phyloP scores from a whole-genome alignment of 1,140 invertebrate species.

The Lucilia sericata region DNA sequence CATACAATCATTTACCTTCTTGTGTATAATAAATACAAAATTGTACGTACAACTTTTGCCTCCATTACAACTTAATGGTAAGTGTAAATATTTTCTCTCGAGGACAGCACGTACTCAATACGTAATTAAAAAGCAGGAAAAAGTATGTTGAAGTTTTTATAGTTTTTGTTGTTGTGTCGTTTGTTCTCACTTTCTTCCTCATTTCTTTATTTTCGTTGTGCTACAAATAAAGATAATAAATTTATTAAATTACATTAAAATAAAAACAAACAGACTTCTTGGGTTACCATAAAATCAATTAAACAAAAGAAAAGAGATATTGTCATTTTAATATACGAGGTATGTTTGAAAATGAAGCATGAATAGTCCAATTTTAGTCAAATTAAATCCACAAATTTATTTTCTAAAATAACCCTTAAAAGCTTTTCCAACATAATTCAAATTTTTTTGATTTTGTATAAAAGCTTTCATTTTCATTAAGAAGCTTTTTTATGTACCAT shows the following conservation, averaged over 20 bases:
- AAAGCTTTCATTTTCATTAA: no score
- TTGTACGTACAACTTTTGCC: neutral
- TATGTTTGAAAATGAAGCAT: no score
- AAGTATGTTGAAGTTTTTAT: conserved; percentile 6
- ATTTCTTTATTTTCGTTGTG: neutral
- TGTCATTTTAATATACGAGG: no score
- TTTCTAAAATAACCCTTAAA: no score
- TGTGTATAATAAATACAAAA: conserved; percentile 1
- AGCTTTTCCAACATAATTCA: no score
- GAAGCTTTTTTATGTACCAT: no score
- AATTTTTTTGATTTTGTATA: no score
- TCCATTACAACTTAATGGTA: neutral
- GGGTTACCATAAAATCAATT: no score
- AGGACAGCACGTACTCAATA: conserved; percentile 18
- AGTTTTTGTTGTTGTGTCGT: neutral
- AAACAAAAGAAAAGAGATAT: no score
- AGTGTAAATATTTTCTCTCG: conserved; percentile 15
- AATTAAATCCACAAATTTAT: no score
- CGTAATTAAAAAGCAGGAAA: neutral
- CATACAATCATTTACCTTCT: neutral
- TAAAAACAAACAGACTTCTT: no score
- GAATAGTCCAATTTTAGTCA: no score
- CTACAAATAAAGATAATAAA: neutral
- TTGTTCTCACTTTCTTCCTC: neutral
- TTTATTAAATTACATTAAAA: neutral